phyloP scores from a whole-genome alignment of 2,797 vertebrate genomes.

The Acrossocheilus fasciatus region DNA sequence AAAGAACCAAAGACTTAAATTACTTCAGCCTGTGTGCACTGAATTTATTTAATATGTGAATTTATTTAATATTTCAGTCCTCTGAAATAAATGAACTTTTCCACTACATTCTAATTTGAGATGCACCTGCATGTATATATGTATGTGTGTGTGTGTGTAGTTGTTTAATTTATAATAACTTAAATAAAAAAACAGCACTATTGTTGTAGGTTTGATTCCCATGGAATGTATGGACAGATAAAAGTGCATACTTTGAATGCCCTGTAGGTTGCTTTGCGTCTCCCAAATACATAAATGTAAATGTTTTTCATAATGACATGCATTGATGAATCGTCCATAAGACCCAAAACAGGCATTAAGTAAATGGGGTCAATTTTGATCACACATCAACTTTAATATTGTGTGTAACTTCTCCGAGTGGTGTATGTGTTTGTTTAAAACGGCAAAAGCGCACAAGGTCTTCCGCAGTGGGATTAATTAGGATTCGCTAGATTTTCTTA shows the following conservation, averaged over 20 bases:
- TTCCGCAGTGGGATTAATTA: neutral
- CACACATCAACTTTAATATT: neutral
- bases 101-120: no score
- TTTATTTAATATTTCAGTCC: no score
- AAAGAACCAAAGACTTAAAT: no score
- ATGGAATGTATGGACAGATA: neutral
- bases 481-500: neutral
- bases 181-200: neutral
- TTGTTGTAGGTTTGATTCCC: neutral
- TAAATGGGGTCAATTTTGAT: neutral
- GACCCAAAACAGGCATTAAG: neutral
- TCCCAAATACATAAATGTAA: neutral
- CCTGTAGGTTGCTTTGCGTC: neutral
- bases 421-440: conserved; percentile 1
- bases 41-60: no score
- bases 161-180: no score
- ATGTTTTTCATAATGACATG: neutral
- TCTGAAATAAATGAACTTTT: no score
- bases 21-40: no score
- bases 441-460: neutral
- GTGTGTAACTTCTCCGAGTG: neutral
- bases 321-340: neutral
- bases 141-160: no score
- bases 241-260: neutral
- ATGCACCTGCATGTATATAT: no score